Base-by-base conservation (phyloP, 92 coral and sea anemone species). In the Blastomussa wellsi region DNA sequence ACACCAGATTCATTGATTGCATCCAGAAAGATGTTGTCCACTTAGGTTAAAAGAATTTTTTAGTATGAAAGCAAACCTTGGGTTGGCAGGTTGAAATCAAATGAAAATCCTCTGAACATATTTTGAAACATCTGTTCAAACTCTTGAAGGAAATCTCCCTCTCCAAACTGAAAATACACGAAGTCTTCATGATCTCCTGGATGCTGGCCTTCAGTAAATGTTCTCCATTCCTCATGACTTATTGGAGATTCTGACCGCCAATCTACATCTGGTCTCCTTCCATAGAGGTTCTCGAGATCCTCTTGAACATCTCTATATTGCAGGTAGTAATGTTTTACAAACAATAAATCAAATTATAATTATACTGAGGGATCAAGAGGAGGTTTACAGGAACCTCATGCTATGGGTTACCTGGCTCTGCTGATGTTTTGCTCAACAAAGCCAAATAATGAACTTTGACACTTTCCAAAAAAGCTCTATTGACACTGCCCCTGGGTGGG, bases 81-180 rank as follows among this genome's bases (percentile, higher is more conserved):
- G 55, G 37, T n/a, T 28, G 83, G 82, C 6, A 79, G 57, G 44
- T 78, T 74, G 57, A 83, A 83, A 68, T 74, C 84, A 33, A 77
- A 66, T 69, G 88, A 89, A 38, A 94, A 88, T 65, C 93, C 94
- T 71, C 90, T 85, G 75, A 95, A 94, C 83, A 95, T 90, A 33
- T 79, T 86, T 32, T 92, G 86, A 79, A 95, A 94, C 98, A 92
- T 88, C 72, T 92, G 90, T 20, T 95, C 98, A 84, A 95, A 86
- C 81, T 95, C 98, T 22, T 82, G 80, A 52, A 91, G 89, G 44
- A 93, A 68, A 49, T 80, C 88, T 75, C 91, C 91, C 35, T 92
- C 75, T 37, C 74, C 78, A 36, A 74, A 29, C 10, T 62, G 69
- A 16, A 82, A 12, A 22, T 35, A 32, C n/a, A n/a, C n/a, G n/a